Evolutionary conservation across 1,140 invertebrate genomes (phyloP), one percentile per base, ranked within the genome.

Genomic region (Pemphigus obesinymphae): DNA sequence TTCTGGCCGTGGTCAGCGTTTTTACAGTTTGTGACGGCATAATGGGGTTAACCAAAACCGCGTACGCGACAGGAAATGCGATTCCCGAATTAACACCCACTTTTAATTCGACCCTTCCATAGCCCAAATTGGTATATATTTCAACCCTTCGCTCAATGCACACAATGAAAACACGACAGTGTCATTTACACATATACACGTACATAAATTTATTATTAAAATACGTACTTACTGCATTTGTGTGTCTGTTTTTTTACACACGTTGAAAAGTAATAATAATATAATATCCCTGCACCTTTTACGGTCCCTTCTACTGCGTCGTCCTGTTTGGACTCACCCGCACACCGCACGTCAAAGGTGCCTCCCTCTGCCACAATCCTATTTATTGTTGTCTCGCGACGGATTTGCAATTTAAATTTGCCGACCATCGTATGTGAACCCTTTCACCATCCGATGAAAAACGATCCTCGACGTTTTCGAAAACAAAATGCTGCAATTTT

Each of bases 381-480:
- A n/a, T n/a, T n/a, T n/a, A n/a, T n/a, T n/a, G n/a, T n/a, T n/a
- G 53, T 31, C 5, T 31, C 45, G 15, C 23, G 26, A 6, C 13
- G 29, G 45, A 80, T 80, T 80, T 63, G 40, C 76, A 80, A 63
- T 80, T 80, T 45, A 45, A 80, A 80, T 45, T 45, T 23, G 34
- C 48, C 29, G 26, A 40, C 45, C 34, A 20, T 7, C 31, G 37
- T 2, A 6, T 7, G 8, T n/a, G 45, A 73, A 80, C 76, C 76
- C 55, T 80, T 80, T 80, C 53, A 23, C 55, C 76, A 26, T 80
- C 76, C 55, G 55, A 55, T 80, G 76, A 61, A 58, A 78, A 61
- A 80, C 37, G 76, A 80, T 63, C 23, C 55, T 61, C 7, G 31
- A 17, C 17, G 31, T 75, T 50, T 20, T 48, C 17, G 5, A 37